Percentiles rank a stretch among this genome's conserved stretches.
These are phyloP conservation scores for Mesoligia furuncula DNA, from an alignment of 2,888 invertebrate genomes.

Conservation along the genomic window DNA sequence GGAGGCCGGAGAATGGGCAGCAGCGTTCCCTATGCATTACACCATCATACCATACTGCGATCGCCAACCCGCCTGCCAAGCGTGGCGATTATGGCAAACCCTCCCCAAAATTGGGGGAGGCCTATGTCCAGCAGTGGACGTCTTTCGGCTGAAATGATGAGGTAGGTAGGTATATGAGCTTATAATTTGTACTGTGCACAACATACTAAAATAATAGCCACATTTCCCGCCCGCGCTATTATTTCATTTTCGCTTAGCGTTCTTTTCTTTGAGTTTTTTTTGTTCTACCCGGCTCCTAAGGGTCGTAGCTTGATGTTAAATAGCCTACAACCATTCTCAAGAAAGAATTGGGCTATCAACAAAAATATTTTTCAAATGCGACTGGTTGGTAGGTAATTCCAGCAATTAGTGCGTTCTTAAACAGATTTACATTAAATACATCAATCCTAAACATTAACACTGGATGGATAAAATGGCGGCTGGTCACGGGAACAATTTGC, in stretches of 20 bases:
- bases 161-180: not conserved
- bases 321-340: not conserved
- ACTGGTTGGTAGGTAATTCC: too few relatives aligned
- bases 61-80: too few relatives aligned
- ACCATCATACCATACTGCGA: too few relatives aligned
- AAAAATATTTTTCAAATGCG: too few relatives aligned
- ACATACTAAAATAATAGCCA: not conserved
- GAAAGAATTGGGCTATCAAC: not conserved
- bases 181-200: not conserved
- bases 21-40: too few relatives aligned
- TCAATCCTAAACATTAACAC: not conserved
- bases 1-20: too few relatives aligned
- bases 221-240: not conserved
- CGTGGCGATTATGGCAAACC: too few relatives aligned
- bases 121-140: too few relatives aligned
- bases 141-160: too few relatives aligned
- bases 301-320: not conserved
- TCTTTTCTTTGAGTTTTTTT: not conserved
- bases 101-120: too few relatives aligned
- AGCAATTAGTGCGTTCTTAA: not conserved
- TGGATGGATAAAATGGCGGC: not conserved
- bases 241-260: not conserved
- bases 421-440: not conserved
- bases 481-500: not conserved
- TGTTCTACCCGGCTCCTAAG: not conserved